Evolutionary conservation across 2,888 invertebrate genomes (phyloP).

Genomic region (Plebejus argus): DNA sequence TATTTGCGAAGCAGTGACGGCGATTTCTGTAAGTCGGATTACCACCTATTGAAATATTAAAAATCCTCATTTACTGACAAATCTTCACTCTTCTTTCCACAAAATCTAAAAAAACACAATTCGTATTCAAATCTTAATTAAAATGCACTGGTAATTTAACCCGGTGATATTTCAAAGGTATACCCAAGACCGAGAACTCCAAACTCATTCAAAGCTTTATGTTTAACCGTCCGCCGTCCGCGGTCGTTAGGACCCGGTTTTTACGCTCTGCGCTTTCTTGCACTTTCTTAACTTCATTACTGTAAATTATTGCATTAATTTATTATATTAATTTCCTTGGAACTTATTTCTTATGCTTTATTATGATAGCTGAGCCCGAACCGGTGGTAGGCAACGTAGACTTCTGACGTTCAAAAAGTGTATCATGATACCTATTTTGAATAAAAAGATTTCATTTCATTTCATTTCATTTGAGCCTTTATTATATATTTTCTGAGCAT

Average conservation of each 20-base stretch:
- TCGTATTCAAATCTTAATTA: background rate
- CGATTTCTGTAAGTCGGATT: no score
- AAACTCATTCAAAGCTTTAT: constrained; percentile 23
- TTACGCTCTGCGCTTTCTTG: background rate
- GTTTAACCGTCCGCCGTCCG: background rate
- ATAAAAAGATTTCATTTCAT: no score
- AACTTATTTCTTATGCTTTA: background rate
- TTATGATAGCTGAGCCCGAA: background rate
- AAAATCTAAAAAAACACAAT: no score
- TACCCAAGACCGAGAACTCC: background rate
- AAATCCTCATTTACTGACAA: no score
- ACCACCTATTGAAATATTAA: no score
- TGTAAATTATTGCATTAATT: constrained; percentile 1
- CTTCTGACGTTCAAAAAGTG: no score
- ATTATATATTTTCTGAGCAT: background rate
- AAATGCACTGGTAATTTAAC: constrained; percentile 2
- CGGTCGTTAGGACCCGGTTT: constrained; percentile 4
- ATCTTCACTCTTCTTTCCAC: no score
- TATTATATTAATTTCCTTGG: background rate
- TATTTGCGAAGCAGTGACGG: no score
- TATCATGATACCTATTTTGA: no score
- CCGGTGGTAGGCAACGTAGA: no score
- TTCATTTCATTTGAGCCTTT: no score
- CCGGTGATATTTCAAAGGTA: background rate
- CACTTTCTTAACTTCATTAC: background rate